Evolutionary conservation across 2,797 vertebrate species (phyloP).

Genomic region (Melanotaenia parkinsoni): DNA sequence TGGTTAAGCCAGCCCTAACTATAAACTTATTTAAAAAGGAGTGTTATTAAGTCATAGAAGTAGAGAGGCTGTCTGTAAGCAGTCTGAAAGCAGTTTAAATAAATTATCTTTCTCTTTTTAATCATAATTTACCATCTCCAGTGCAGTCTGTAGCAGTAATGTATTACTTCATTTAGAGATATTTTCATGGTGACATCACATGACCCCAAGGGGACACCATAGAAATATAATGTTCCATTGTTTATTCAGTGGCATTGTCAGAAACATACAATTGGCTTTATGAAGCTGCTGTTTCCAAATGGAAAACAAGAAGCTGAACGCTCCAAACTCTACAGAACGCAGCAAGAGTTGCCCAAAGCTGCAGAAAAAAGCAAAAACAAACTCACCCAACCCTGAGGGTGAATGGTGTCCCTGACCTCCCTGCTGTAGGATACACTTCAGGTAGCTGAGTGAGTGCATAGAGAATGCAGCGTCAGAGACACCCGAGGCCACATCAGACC

Average conservation of each 20-base stretch:
- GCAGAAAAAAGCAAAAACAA: background rate
- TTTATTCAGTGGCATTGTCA: constrained; percentile 11
- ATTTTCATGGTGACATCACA: too few relatives aligned
- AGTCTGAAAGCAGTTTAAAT: too few relatives aligned
- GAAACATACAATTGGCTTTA: background rate
- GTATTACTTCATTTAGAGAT: too few relatives aligned
- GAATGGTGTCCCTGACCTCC: constrained; percentile 33
- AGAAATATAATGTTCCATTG: background rate
- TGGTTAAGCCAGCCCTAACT: too few relatives aligned
- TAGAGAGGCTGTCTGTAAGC: too few relatives aligned
- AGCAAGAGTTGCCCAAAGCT: constrained; percentile 10
- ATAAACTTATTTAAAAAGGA: too few relatives aligned
- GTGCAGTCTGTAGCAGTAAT: too few relatives aligned
- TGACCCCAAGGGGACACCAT: background rate
- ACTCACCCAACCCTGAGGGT: constrained; percentile 25
- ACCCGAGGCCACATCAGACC: constrained; percentile 66
- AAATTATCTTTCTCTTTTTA: too few relatives aligned
- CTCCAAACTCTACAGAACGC: constrained; percentile 14
- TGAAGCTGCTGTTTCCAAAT: constrained; percentile 10
- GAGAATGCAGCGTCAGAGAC: constrained; percentile 40
- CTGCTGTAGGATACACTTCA: constrained; percentile 37
- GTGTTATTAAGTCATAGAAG: too few relatives aligned
- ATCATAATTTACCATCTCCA: too few relatives aligned
- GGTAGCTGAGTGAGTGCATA: constrained; percentile 32
- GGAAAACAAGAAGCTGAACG: background rate